Evolutionary conservation across 92 coral and sea anemone species (phyloP), one percentile per base, ranked within the genome.

Genomic region (Nematostella vectensis): DNA sequence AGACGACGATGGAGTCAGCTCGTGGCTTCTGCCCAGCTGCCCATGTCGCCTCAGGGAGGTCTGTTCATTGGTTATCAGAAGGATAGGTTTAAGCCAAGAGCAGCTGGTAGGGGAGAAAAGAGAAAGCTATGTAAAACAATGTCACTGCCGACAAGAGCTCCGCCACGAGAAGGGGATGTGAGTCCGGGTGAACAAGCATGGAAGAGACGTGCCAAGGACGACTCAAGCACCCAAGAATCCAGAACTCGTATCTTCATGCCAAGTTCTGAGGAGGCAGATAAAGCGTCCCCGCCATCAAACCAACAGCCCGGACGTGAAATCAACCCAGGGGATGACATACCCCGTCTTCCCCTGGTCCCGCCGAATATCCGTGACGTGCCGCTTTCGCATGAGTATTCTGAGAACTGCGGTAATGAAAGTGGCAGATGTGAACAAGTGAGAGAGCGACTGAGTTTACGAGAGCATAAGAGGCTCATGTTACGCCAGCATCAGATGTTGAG

Each of bases 171-270:
- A 55, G 53, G 27, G 50, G 58, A 43, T 51, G 21, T 4, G 47
- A 66, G 29, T 42, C 19, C 54, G 23, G 51, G 51, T 45, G 51
- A 45, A 4, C 15, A 8, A 8, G 4, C 18, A 8, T 45, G 51
- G 55, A 62, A 47, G 71, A 40, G 72, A 10, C 44, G 63, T n/a
- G 54, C 61, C 3, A 52, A 59, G 55, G 72, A 66, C 17, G 72
- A 66, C 33, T 47, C 47, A 11, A 66, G 39, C 44, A 56, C 61
- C 17, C 30, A 55, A 25, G 83, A 61, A 19, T 70, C 58, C 29
- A 58, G 76, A 47, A 77, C 83, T 3, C 53, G 83, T 47, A 77
- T 77, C 38, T 77, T 77, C 45, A 58, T 77, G 24, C 83, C 83
- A 2, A 70, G 51, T 39, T 77, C 63, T 56, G 78, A 70, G 33